These are phyloP conservation scores for Diacarnus erythraeanus DNA, from an alignment of 37 sponge, comb jelly and placozoan species.

Conservation along the genomic window DNA sequence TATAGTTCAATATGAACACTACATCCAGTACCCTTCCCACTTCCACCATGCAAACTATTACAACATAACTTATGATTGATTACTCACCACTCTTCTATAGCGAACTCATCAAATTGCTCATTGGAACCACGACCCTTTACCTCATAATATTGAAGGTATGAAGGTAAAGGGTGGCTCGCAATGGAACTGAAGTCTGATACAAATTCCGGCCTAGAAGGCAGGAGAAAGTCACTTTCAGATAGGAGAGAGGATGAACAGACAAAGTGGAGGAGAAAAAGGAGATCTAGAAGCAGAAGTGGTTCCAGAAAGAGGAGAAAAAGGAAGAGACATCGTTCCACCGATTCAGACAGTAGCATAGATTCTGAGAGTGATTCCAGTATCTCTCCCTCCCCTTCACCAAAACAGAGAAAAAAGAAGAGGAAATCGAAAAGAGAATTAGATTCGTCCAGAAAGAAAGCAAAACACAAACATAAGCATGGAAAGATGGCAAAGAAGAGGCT, in stretches of 20 bases:
- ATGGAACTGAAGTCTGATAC: too few relatives aligned
- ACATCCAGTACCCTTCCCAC: too few relatives aligned
- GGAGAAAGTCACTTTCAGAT: too few relatives aligned
- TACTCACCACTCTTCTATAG: background rate
- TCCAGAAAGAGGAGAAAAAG: background rate
- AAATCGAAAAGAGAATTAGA: background rate
- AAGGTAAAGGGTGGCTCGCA: too few relatives aligned
- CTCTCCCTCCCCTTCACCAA: background rate
- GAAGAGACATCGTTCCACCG: background rate
- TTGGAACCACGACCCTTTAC: too few relatives aligned
- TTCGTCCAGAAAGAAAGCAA: background rate
- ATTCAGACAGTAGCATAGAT: background rate
- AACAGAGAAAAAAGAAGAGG: background rate
- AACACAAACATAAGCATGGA: conserved; percentile 1
- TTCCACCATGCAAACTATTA: too few relatives aligned
- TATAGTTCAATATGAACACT: too few relatives aligned
- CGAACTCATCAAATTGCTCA: background rate
- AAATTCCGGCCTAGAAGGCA: too few relatives aligned
- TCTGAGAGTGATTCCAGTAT: background rate
- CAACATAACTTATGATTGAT: too few relatives aligned
- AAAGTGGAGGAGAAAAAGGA: background rate
- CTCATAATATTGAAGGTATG: too few relatives aligned
- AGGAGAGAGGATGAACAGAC: background rate
- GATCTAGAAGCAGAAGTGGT: background rate
- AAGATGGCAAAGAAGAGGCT: background rate